Evolutionary conservation across 2,888 invertebrate species (phyloP).

Genomic region (Melangyna quadrimaculata): DNA sequence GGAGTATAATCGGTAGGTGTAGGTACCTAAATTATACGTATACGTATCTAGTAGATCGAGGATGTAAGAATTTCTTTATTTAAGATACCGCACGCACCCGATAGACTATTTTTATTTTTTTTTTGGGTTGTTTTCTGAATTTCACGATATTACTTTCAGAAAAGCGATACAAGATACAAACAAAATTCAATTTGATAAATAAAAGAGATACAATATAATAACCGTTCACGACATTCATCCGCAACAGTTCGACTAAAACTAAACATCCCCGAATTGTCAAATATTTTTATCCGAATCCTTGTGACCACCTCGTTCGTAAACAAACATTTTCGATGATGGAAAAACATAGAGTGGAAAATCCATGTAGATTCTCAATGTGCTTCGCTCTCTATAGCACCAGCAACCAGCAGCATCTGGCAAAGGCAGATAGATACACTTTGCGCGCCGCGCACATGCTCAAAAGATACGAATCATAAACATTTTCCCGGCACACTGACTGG

Average conservation of each 20-base stretch:
- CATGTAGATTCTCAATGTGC: slow-evolving; percentile 2
- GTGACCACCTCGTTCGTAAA: slow-evolving; percentile 64
- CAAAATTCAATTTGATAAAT: neutral
- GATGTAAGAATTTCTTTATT: slow-evolving; percentile 19
- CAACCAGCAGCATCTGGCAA: too few relatives aligned
- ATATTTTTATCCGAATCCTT: slow-evolving; percentile 69
- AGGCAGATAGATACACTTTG: slow-evolving; percentile 39
- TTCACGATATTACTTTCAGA: slow-evolving; percentile 26
- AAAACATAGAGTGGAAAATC: slow-evolving; percentile 27
- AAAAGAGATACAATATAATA: neutral
- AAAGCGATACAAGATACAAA: slow-evolving; percentile 11
- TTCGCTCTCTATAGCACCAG: slow-evolving; percentile 1
- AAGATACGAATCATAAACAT: slow-evolving; percentile 55
- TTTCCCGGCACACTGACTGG: slow-evolving; percentile 33
- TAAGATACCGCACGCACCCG: slow-evolving; percentile 4
- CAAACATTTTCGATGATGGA: slow-evolving; percentile 45
- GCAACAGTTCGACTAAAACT: slow-evolving; percentile 70
- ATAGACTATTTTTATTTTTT: neutral
- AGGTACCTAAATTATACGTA: neutral
- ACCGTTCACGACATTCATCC: slow-evolving; percentile 57
- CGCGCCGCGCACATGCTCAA: slow-evolving; percentile 64
- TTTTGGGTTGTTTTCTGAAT: slow-evolving; percentile 11
- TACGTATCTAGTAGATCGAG: neutral
- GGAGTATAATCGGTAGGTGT: slow-evolving; percentile 1
- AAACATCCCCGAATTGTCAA: slow-evolving; percentile 67